Evolutionary conservation across 2,888 invertebrate species (phyloP).

Genomic region (Clanis bilineata): DNA sequence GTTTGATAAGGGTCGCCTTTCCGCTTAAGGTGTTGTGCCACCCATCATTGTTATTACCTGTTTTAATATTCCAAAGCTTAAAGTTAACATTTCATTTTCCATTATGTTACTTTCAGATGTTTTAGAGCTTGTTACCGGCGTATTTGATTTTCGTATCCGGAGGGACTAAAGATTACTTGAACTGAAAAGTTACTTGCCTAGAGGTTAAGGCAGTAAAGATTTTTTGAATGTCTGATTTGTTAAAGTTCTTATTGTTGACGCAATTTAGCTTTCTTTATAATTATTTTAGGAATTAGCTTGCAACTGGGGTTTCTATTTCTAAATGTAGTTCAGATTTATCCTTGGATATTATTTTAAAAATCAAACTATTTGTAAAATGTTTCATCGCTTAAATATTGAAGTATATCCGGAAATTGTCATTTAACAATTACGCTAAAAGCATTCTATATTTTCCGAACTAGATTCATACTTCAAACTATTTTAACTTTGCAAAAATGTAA

Average conservation of each 20-base stretch:
- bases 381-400: background rate
- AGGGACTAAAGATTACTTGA: background rate
- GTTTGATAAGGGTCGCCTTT: slow-evolving; percentile 67
- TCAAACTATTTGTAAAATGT: too few species aligned
- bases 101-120: background rate
- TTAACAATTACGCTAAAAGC: background rate
- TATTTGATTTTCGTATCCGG: background rate
- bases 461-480: background rate
- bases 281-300: too few species aligned
- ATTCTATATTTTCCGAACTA: background rate
- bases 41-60: slow-evolving; percentile 18
- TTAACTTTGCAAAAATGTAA: too few species aligned
- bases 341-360: too few species aligned
- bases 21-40: slow-evolving; percentile 20
- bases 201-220: too few species aligned
- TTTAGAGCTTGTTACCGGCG: background rate
- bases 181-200: background rate
- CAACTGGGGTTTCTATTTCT: too few species aligned
- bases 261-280: too few species aligned
- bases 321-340: too few species aligned
- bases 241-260: too few species aligned
- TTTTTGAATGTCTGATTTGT: too few species aligned
- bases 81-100: background rate
- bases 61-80: slow-evolving; percentile 18
- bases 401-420: background rate